Base-by-base conservation (phyloP, 2,113 vertebrate species). In the Ptilonorhynchus violaceus region DNA sequence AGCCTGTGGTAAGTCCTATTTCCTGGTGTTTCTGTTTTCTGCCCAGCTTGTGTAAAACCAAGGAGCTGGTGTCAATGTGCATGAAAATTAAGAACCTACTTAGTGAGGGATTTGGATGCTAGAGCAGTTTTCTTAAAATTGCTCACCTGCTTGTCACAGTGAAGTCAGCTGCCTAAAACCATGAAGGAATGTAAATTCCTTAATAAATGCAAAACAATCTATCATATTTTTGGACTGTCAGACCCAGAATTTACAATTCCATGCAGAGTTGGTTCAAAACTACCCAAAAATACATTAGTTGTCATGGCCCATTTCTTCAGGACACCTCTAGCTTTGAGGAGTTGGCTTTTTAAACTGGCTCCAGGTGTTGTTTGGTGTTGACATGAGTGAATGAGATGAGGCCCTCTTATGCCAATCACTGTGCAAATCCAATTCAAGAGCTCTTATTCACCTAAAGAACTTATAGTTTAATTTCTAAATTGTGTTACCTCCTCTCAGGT, bases 171-270 rank as follows among this genome's bases (percentile, higher is more conserved):
- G 46, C 79, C 52, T 86, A 64, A 94, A 90, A 81, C 52, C 56
- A 63, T 28, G 91, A 78, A 74, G 60, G 59, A 81, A 91, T 63
- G 73, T 81, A 68, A 74, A 94, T 74, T 91, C 24, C 47, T 44
- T 59, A 89, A 89, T 81, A 81, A 95, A 91, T 47, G 52, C 1
- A 3, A 56, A 70, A 35, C 56, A 59, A 80, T 92, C 46, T 50
- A 63, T 95, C 92, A 84, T 77, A 88, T 93, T 94, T 94, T 97
- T 88, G 63, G 75, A 46, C 85, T 88, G 88, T 86, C 83, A 94
- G 58, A 58, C 55, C 50, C 35, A 19, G 86, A 91, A 91, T 81
- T 93, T 88, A 58, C 63, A 93, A 24, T 88, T 92, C 86, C 52
- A 31, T 91, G 88, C 64, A 84, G 72, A 89, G 91, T 13, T 94